Evolutionary conservation across 1,140 invertebrate species (phyloP), one percentile per base, ranked within the genome.

Genomic region (Oncopeltus fasciatus): DNA sequence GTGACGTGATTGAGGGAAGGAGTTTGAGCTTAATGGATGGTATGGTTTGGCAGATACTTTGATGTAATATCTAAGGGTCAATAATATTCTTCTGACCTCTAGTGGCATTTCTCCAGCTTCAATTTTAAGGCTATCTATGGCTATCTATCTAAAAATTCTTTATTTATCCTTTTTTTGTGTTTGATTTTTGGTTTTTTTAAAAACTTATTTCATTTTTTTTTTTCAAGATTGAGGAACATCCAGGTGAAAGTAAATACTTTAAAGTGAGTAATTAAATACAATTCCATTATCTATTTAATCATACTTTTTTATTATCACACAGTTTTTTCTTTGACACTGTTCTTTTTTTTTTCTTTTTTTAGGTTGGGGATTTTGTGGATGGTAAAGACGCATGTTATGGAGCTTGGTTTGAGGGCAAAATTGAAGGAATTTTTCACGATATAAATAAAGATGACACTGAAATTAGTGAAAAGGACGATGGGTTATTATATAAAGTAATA

Each of bases 291-390:
- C n/a, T n/a, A n/a, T n/a, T n/a, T n/a, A n/a, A n/a, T n/a, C n/a
- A n/a, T n/a, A n/a, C n/a, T n/a, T n/a, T n/a, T n/a, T n/a, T n/a
- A n/a, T n/a, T n/a, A n/a, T n/a, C n/a, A 9, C 5, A 9, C 33
- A 38, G 5, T 38, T 38, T 38, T 38, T 9, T 38, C 5, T 38
- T 38, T 38, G 5, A 38, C 16, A 16, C 33, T 38, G 33, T 9
- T 38, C 33, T 11, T 16, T 47, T 47, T 47, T 47, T 18, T 8
- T 33, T 33, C 26, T 66, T 65, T 63, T 70, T 67, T 49, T 56
- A 77, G 75, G 66, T 85, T 65, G 85, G 82, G 31, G 87, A 91
- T 73, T 72, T 81, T 1, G 72, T 92, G 63, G 89, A 92, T 75
- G 79, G 80, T 26, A 75, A 79, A 62, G 76, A 80, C 67, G 51